Conservation (phyloP, 2,888 invertebrate species). For the Odontocolon sp. region DNA sequence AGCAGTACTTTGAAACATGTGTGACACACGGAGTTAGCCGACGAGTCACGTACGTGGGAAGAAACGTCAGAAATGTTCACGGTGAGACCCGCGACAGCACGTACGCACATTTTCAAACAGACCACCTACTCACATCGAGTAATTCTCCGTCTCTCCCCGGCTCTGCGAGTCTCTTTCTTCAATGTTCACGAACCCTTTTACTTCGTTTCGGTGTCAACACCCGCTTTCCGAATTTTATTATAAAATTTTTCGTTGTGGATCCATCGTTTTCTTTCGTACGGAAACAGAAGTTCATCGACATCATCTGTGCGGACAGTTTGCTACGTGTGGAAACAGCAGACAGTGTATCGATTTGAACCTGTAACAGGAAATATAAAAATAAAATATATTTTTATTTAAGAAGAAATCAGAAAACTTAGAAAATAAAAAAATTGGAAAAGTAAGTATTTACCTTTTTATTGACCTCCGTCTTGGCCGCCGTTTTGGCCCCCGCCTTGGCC, state of each 20-base stretch:
- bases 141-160: neutral
- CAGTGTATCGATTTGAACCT: slow-evolving; percentile 95
- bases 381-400: slow-evolving; percentile 2
- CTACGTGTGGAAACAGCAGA: slow-evolving; percentile 92
- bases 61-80: neutral
- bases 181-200: neutral
- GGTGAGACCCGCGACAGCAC: too few relatives aligned
- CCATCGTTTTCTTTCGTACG: slow-evolving; percentile 14
- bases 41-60: slow-evolving; percentile 18
- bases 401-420: neutral
- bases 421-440: neutral
- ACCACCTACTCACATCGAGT: slow-evolving; percentile 13
- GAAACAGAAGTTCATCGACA: slow-evolving; percentile 59
- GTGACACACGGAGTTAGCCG: neutral
- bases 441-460: too few relatives aligned
- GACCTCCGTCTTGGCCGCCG: too few relatives aligned
- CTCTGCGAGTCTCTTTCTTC: slow-evolving; percentile 18
- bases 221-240: neutral
- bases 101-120: neutral
- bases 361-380: slow-evolving; percentile 75
- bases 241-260: neutral
- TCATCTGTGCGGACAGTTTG: slow-evolving; percentile 87
- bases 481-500: too few relatives aligned
- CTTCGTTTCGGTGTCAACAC: neutral
- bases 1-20: neutral